Percentiles rank a stretch among this genome's conserved stretches.
phyloP scores from a whole-genome alignment of 2,797 vertebrate genomes.

The Poliocrania exsul region DNA sequence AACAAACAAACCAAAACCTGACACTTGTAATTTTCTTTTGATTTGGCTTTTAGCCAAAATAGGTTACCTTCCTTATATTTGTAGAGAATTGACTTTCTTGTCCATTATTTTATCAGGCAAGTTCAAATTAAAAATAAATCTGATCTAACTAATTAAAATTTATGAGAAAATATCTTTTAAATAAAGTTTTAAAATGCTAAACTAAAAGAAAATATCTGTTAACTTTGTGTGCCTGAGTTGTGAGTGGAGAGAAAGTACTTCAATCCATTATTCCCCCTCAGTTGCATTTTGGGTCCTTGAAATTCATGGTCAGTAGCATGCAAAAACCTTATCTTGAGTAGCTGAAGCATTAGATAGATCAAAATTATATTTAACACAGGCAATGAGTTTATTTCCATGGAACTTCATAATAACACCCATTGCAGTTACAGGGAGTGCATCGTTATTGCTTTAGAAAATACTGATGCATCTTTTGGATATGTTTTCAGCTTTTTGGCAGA shows the following conservation, averaged over 20 bases:
- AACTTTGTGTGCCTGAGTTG: background rate
- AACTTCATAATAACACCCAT: background rate
- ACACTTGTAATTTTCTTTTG: background rate
- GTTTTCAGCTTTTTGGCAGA: constrained; percentile 1
- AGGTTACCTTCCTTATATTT: background rate
- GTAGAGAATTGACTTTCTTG: background rate
- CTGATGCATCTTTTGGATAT: background rate
- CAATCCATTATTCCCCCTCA: background rate
- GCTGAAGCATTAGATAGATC: background rate
- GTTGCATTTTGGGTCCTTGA: background rate
- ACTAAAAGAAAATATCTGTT: background rate
- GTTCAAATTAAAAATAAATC: background rate
- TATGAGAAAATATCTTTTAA: background rate
- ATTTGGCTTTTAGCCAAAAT: background rate
- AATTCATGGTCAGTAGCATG: background rate
- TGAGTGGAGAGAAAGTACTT: background rate
- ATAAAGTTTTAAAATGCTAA: background rate
- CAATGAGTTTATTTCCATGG: background rate
- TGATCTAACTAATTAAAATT: background rate
- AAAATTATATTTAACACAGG: background rate
- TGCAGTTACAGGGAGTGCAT: background rate
- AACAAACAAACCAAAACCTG: fast-evolving
- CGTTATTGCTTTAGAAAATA: background rate
- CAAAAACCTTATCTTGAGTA: background rate
- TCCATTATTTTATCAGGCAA: background rate